phyloP scores from a whole-genome alignment of 1,140 invertebrate species.

The Cotesia vestalis region DNA sequence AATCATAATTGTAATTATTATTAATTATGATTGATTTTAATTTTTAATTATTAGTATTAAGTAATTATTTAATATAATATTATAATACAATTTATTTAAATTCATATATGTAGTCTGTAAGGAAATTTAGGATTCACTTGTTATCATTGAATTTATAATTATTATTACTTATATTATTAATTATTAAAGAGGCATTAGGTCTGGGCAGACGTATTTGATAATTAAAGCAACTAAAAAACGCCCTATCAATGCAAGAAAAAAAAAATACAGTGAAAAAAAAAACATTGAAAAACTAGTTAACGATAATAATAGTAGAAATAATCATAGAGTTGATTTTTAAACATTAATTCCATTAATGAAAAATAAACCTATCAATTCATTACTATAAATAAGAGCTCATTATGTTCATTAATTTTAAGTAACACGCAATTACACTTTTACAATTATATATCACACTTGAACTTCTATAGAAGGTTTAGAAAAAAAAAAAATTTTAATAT shows the following conservation, averaged over 20 bases:
- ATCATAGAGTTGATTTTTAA: neutral
- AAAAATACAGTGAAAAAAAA: neutral
- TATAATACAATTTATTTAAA: no score
- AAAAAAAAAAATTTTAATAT: no score
- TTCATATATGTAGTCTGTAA: neutral
- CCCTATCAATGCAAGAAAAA: conserved; percentile 17
- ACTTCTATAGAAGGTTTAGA: no score
- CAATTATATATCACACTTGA: no score
- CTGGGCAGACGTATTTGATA: conserved; percentile 1
- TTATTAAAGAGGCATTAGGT: neutral
- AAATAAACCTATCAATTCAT: neutral
- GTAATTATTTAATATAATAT: no score
- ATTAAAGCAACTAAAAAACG: neutral
- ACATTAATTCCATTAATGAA: neutral
- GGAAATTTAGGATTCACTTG: neutral
- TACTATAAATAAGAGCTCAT: neutral
- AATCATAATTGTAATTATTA: no score
- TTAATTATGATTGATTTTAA: no score
- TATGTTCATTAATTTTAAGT: conserved; percentile 3
- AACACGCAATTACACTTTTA: neutral
- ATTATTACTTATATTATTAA: neutral
- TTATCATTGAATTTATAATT: neutral
- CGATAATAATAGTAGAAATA: neutral
- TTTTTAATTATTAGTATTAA: no score
- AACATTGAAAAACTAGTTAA: neutral